Evolutionary conservation across 37 sponge, comb jelly and placozoan species (phyloP), one percentile per base, ranked within the genome.

Genomic region (Theonella swinhoei): DNA sequence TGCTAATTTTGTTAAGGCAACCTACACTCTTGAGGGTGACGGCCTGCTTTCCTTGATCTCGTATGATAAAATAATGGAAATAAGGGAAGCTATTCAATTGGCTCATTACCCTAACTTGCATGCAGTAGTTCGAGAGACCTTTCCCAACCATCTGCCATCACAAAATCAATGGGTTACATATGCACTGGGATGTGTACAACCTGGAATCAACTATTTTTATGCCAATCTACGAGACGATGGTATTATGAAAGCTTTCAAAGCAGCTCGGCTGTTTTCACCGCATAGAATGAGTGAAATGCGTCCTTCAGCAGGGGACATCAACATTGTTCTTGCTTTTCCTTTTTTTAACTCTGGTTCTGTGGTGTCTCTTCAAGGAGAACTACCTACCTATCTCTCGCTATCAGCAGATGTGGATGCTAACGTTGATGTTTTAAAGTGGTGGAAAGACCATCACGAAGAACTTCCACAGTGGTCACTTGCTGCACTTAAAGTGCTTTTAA

Each of bases 1-100:
- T 19, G 42, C 39, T 17, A 33, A 35, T 39, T 39, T 72, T 35
- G 77, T 76, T 24, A 76, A 42, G 33, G 77, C 77, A 8, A 78
- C 80, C 3, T 64, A 78, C 40, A 14, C 37, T 30, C 68, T 78
- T 26, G 80, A 78, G 68, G 80, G 80, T 28, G 80, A 78, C 64
- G 80, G 65, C 68, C 28, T 35, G 8, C 62, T 76, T 20, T 58
- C 33, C 4, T 29, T 76, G 23, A 58, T 32, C 59, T 42, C 29
- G 28, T 76, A 76, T 35, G 62, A 58, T 7, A 17, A 14, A 42
- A 76, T 76, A 4, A 4, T 35, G 60, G 62, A 59, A 35, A 35
- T 76, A 17, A 11, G 59, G 23, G 33, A 58, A 32, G 59, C 77
- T 58, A 32, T 76, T 32, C 62, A 42, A 42, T 28, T 14, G 5